Conservation (phyloP, 2,797 vertebrate species). For the Microhierax caerulescens region DNA sequence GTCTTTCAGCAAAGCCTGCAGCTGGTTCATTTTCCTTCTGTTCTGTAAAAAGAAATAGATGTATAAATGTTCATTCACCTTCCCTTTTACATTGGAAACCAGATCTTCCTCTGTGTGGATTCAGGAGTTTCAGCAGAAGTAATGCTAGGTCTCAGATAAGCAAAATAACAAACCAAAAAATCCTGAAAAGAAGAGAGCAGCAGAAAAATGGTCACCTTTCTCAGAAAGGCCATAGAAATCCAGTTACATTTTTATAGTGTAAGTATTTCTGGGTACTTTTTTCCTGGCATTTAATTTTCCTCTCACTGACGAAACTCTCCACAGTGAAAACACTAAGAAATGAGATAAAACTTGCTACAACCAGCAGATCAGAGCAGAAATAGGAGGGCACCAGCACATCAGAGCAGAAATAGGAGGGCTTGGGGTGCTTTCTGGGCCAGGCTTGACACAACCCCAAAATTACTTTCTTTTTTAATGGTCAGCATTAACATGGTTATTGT, state of each 20-base stretch:
- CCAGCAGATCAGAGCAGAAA: background rate
- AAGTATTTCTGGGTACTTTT: background rate
- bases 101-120: background rate
- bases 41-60: background rate
- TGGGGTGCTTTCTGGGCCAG: background rate
- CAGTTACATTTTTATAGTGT: background rate
- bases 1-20: conserved; percentile 65
- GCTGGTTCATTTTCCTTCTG: conserved; percentile 41
- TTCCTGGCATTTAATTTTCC: background rate
- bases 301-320: background rate
- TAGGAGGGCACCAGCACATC: background rate
- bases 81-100: background rate
- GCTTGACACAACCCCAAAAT: background rate
- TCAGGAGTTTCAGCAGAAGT: background rate
- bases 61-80: background rate
- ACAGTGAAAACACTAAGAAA: background rate
- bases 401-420: background rate
- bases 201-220: background rate
- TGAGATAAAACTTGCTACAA: background rate
- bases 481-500: background rate
- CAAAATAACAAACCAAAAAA: background rate
- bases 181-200: background rate
- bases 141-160: background rate
- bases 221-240: background rate
- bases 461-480: background rate